Conservation (phyloP, 2,888 invertebrate species). For the Tiliacea aurago region DNA sequence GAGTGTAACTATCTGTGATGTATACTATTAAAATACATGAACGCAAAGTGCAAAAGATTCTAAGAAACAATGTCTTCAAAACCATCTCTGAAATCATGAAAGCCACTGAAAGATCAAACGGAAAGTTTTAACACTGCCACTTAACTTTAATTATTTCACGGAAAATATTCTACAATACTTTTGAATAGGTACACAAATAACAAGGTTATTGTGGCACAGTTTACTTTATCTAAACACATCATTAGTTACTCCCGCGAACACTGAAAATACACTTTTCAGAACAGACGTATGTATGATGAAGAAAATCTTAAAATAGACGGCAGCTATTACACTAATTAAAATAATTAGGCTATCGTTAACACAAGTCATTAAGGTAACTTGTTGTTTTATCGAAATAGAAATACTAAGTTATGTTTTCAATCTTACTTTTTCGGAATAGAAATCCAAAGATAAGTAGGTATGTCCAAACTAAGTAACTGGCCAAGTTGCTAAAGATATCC, state of each 20-base stretch:
- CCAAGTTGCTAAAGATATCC: constrained; percentile 5
- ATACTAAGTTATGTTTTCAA: not conserved
- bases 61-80: constrained; percentile 14
- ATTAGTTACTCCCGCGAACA: constrained; percentile 8
- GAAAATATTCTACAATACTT: constrained; percentile 18
- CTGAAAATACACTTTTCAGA: not conserved
- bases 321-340: not conserved
- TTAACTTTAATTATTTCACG: constrained; percentile 4
- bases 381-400: constrained; percentile 11
- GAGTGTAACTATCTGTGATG: no score
- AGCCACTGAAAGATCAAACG: constrained; percentile 22
- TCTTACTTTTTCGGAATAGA: constrained; percentile 2
- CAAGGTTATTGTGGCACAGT: constrained; percentile 24
- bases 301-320: constrained; percentile 4
- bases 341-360: not conserved
- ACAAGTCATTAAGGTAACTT: not conserved
- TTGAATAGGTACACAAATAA: constrained; percentile 14
- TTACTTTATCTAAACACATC: constrained; percentile 25
- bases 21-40: no score
- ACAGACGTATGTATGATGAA: constrained; percentile 6
- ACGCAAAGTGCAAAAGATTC: constrained; percentile 1
- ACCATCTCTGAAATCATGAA: not conserved
- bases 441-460: not conserved
- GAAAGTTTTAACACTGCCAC: constrained; percentile 9
- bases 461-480: not conserved